phyloP scores from a whole-genome alignment of 2,797 vertebrate genomes.

The Platalea minor region DNA sequence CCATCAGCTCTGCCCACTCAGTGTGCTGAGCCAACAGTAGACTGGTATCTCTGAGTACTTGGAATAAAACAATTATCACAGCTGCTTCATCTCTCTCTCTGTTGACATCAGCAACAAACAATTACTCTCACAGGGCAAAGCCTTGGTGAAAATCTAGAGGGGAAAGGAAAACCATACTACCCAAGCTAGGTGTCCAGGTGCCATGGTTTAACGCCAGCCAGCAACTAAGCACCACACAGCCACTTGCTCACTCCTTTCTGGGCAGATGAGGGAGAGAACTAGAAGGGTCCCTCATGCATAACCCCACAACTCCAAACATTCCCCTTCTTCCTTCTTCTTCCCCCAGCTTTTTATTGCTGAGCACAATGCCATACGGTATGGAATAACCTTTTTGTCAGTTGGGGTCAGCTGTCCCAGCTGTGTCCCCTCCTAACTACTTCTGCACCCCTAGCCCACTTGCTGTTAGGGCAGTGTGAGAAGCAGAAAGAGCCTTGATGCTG shows the following conservation, averaged over 20 bases:
- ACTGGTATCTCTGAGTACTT: neutral
- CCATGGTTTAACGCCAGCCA: neutral
- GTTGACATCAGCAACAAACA: neutral
- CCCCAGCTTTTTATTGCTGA: neutral
- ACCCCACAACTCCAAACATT: neutral
- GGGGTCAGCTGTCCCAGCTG: too few relatives aligned
- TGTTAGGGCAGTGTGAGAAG: neutral
- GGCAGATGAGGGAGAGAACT: neutral
- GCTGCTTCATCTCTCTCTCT: neutral
- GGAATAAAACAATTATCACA: neutral
- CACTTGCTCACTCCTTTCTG: fast-evolving
- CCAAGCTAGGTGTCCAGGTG: neutral
- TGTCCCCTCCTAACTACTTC: neutral
- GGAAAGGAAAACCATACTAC: neutral
- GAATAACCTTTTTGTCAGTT: neutral
- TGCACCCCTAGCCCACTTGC: too few relatives aligned
- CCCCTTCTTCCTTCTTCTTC: neutral
- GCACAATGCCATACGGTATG: too few relatives aligned
- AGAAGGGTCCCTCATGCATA: neutral
- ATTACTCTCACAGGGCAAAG: neutral
- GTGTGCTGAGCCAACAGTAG: neutral
- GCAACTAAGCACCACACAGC: neutral
- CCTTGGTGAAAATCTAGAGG: neutral
- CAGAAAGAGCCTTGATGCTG: neutral
- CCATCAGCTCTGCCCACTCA: neutral